Conservation (phyloP, 2,113 vertebrate genomes). For the Malurus alboscapulatus region DNA sequence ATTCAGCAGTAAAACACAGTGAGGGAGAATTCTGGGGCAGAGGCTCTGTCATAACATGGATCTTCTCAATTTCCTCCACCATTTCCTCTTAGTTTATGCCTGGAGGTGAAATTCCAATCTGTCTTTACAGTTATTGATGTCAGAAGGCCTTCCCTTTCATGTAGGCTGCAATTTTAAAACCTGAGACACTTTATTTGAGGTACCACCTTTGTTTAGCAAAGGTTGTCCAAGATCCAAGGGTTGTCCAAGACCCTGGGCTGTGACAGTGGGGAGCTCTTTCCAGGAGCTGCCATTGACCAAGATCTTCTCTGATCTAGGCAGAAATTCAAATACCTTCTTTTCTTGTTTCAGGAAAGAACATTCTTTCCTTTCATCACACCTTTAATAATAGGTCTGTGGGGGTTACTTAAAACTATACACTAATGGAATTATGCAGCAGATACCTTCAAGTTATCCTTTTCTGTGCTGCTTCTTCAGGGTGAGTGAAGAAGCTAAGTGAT, state of each 20-base stretch:
- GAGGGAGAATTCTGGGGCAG: neutral
- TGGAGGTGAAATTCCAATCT: neutral
- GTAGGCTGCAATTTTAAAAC: neutral
- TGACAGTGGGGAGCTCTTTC: neutral
- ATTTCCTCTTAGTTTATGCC: neutral
- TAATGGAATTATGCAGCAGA: neutral
- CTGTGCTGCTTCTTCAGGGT: neutral
- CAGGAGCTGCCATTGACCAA: neutral
- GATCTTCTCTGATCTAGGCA: neutral
- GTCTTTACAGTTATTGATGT: neutral
- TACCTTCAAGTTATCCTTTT: neutral
- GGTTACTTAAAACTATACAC: neutral
- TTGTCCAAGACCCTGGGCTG: neutral
- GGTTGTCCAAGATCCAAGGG: neutral
- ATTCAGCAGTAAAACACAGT: neutral
- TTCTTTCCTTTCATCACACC: neutral
- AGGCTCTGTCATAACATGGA: neutral
- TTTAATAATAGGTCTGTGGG: neutral
- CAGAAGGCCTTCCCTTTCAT: neutral
- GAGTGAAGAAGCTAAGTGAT: neutral
- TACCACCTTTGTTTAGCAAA: neutral
- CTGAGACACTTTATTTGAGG: neutral
- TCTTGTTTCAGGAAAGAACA: neutral
- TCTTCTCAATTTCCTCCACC: neutral
- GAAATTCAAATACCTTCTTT: neutral